Evolutionary conservation across 2,113 vertebrate genomes (phyloP).

Genomic region (Copsychus sechellarum): DNA sequence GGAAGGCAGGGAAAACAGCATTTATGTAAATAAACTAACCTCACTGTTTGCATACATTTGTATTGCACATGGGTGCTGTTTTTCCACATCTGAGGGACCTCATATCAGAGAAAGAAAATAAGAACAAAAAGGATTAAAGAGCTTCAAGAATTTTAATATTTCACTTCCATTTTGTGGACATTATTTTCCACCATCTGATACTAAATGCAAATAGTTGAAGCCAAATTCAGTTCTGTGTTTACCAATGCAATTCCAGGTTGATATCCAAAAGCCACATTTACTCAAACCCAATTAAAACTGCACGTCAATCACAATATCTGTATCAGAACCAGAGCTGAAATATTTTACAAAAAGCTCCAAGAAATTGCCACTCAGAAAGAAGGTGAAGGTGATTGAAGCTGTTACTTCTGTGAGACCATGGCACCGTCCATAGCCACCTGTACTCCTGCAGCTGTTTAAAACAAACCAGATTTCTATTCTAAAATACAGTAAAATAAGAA

Average conservation of each 20-base stretch:
- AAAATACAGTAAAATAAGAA: neutral
- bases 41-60: slow-evolving; percentile 4
- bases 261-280: neutral
- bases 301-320: slow-evolving; percentile 12
- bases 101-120: neutral
- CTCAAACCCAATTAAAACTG: slow-evolving; percentile 19
- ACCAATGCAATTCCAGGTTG: slow-evolving; percentile 33
- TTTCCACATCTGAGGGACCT: neutral
- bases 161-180: slow-evolving; percentile 13
- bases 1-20: slow-evolving; percentile 14
- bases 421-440: fast-evolving
- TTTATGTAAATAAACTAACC: slow-evolving; percentile 62
- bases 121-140: slow-evolving; percentile 55
- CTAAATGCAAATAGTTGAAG: slow-evolving; percentile 36
- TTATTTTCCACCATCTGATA: slow-evolving; percentile 7
- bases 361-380: neutral
- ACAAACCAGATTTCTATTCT: neutral
- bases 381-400: neutral
- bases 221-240: slow-evolving; percentile 50
- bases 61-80: neutral
- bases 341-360: neutral
- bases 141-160: slow-evolving; percentile 53
- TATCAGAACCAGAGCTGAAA: neutral
- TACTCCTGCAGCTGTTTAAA: neutral
- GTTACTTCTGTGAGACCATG: neutral